Base-by-base conservation (phyloP, 2,888 invertebrate genomes). In the Myopa tessellatipennis region DNA sequence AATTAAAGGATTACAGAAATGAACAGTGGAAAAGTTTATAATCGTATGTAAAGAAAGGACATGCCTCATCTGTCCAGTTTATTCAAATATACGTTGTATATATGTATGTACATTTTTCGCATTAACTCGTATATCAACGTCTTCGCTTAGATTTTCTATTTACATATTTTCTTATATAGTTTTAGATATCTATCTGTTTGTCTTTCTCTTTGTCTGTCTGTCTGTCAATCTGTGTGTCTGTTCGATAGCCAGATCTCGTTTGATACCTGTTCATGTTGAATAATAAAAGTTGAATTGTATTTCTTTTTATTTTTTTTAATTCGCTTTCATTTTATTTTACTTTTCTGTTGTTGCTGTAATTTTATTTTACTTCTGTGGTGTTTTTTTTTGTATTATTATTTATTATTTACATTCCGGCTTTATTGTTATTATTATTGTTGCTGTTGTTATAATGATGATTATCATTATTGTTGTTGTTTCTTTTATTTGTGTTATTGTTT, bases 251-350 rank as follows among this genome's bases (percentile, higher is more conserved):
- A 6, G 45, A 45, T 6, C 45, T 45, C 45, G 45, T 45, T 45
- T 45, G 55, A 71, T 71, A 71, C 71, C 71, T 71, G 71, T 71
- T 71, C 26, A 26, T 52, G n/a, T 26, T 52, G 10, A 45, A 45
- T 10, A 45, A 45, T 8, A 45, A 6, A 45, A 45, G 55, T 71
- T 71, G 58, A 71, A 58, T 71, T 52, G 71, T 52, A 71, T 71
- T 71, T 55, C 10, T 55, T 55, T 34, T 73, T 73, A 63, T 63
- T 61, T 61, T 63, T 63, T 61, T 63, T 63, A 45, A 58, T 73
- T 63, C 63, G 73, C 63, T 73, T 73, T 61, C 73, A 63, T 63
- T 63, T 61, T 58, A 55, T 71, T 55, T 52, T 50, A 5, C 60
- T 61, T 18, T 10, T 61, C 45, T 60, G 8, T 18, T 18, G 7